These are phyloP conservation scores for Chaetorhynchus papuensis DNA, from an alignment of 2,113 vertebrate genomes.

Conservation along the genomic window DNA sequence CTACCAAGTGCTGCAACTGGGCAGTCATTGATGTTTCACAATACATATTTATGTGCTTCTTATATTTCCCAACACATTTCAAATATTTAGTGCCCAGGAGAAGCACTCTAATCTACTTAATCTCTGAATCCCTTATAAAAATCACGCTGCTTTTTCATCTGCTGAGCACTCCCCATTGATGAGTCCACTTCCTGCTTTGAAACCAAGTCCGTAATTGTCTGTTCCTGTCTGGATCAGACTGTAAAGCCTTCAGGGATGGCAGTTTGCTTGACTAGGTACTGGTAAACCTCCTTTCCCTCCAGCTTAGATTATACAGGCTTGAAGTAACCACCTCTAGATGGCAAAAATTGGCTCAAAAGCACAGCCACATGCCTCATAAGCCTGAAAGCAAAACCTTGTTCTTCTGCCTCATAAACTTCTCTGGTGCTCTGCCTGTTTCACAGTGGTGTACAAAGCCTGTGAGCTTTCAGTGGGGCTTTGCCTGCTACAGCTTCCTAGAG, in stretches of 20 bases:
- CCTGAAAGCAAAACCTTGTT: background rate
- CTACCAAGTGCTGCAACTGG: background rate
- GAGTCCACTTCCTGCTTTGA: conserved; percentile 24
- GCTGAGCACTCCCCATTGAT: background rate
- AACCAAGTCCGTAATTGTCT: conserved; percentile 21
- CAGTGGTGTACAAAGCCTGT: background rate
- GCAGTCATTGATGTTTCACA: background rate
- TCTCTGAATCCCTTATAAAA: background rate
- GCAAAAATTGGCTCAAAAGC: background rate
- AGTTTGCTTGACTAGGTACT: background rate
- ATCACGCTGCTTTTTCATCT: background rate
- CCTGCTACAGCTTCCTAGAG: background rate
- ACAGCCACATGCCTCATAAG: background rate
- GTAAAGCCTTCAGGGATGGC: conserved; percentile 23
- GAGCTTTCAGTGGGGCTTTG: background rate
- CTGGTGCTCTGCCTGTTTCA: rapidly evolving
- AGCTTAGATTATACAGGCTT: background rate
- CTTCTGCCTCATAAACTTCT: background rate
- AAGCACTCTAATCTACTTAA: background rate
- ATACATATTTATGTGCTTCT: background rate
- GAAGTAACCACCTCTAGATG: background rate
- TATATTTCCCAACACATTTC: background rate
- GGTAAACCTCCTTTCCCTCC: conserved; percentile 14
- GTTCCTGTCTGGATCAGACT: conserved; percentile 19
- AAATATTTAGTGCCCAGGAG: background rate